These are phyloP conservation scores for Neolamprologus longior DNA, from an alignment of 2,113 vertebrate genomes.

Conservation along the genomic window DNA sequence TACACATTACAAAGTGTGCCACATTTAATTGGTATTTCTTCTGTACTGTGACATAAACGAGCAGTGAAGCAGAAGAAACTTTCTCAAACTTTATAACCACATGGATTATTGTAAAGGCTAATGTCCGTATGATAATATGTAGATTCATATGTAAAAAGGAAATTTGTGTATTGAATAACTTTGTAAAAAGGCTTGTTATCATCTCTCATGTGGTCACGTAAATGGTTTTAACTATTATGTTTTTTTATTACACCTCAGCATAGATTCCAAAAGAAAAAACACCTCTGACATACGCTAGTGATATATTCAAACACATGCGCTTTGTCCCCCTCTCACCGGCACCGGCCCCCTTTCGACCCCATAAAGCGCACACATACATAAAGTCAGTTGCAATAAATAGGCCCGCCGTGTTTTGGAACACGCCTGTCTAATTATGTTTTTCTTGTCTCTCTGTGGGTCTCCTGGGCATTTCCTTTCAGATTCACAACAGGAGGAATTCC, in stretches of 20 bases:
- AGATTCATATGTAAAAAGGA: not conserved
- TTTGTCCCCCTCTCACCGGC: not conserved
- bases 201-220: not conserved
- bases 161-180: not conserved
- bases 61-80: not conserved
- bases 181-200: not conserved
- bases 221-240: not conserved
- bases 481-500: slow-evolving; percentile 48
- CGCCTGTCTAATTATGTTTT: slow-evolving; percentile 1
- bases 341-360: not conserved
- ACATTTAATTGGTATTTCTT: not conserved
- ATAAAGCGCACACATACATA: not conserved
- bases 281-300: not conserved
- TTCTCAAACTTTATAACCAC: not conserved
- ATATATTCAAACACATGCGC: not conserved
- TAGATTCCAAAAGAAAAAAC: not conserved
- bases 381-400: not conserved
- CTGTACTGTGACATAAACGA: not conserved
- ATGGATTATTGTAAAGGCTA: not conserved
- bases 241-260: not conserved
- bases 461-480: slow-evolving; percentile 11
- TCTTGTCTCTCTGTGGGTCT: not conserved
- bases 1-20: not conserved
- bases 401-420: not conserved
- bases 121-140: not conserved